A percentile compares a stretch with the other conserved stretches of the same genome.
Conservation (phyloP, 2,888 invertebrate species). For the Aleiodes leptofemur region DNA sequence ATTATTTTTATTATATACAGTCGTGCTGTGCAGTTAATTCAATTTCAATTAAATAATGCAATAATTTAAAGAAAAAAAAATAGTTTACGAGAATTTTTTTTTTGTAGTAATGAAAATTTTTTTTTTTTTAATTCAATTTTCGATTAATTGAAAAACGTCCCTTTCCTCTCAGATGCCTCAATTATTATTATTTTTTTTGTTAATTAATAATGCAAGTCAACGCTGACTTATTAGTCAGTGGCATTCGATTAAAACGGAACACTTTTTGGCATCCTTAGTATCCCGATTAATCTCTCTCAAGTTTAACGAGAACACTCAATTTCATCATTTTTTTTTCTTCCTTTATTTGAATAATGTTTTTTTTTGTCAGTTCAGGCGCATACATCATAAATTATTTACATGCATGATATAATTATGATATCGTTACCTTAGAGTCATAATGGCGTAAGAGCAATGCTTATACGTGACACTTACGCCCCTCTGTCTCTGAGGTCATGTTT, state of each 20-base stretch:
- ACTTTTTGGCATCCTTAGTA: slow-evolving; percentile 59
- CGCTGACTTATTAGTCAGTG: slow-evolving; percentile 31
- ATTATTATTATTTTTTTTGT: slow-evolving; percentile 31
- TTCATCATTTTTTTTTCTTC: slow-evolving; percentile 31
- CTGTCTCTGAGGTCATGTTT: no score
- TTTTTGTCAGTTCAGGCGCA: slow-evolving; percentile 34
- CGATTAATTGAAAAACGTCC: slow-evolving; percentile 25
- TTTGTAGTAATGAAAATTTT: neutral
- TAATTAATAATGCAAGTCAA: slow-evolving; percentile 31
- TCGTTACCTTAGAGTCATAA: neutral
- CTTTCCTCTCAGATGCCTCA: slow-evolving; percentile 45
- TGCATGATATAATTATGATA: slow-evolving; percentile 48
- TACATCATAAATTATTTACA: slow-evolving; percentile 42
- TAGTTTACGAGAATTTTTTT: no score
- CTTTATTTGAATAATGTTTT: slow-evolving; percentile 27
- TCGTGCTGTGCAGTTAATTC: neutral
- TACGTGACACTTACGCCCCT: no score
- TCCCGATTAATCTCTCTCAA: slow-evolving; percentile 51
- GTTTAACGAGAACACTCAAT: slow-evolving; percentile 44
- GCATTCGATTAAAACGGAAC: slow-evolving; percentile 54
- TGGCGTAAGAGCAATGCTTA: no score
- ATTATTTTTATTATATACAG: slow-evolving; percentile 9
- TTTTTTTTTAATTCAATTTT: slow-evolving; percentile 31
- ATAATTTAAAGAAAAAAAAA: no score
- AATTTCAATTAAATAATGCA: neutral